phyloP scores from a whole-genome alignment of 2,888 invertebrate species.

The Synergus umbraculus region DNA sequence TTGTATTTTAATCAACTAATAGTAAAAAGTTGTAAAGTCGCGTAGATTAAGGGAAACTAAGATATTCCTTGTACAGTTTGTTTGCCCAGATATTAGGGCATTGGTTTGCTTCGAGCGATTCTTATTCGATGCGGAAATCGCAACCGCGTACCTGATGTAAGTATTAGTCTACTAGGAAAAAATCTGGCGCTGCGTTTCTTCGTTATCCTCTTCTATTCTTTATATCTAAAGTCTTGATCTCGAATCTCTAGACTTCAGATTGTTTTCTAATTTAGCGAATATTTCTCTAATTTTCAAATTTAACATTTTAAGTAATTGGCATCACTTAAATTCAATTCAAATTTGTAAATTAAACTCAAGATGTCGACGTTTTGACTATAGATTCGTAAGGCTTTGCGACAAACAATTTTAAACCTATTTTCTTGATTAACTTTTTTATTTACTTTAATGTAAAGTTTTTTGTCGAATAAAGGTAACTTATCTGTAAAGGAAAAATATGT shows the following conservation, averaged over 20 bases:
- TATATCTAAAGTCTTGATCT: slow-evolving; percentile 27
- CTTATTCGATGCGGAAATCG: slow-evolving; percentile 40
- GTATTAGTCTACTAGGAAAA: slow-evolving; percentile 41
- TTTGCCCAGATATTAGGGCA: slow-evolving; percentile 38
- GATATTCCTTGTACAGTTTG: slow-evolving; percentile 39
- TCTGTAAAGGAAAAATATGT: slow-evolving; percentile 18
- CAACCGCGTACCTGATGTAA: slow-evolving; percentile 41
- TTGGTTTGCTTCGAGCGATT: slow-evolving; percentile 40
- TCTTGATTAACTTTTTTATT: not conserved
- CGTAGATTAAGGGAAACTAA: slow-evolving; percentile 35
- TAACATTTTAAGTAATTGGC: slow-evolving; percentile 30
- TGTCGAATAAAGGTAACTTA: slow-evolving; percentile 39
- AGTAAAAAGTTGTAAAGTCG: slow-evolving; percentile 32
- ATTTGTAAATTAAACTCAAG: slow-evolving; percentile 14
- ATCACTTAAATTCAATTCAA: slow-evolving; percentile 13
- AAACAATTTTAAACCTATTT: slow-evolving; percentile 20
- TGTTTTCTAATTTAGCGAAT: slow-evolving; percentile 21
- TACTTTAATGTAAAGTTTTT: slow-evolving; percentile 29
- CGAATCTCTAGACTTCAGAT: slow-evolving; percentile 27
- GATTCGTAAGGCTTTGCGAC: slow-evolving; percentile 13
- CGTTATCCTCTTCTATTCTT: slow-evolving; percentile 27
- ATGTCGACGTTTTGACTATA: not conserved
- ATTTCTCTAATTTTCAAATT: slow-evolving; percentile 8
- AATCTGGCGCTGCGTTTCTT: slow-evolving; percentile 40
- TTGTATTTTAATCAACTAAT: slow-evolving; percentile 39